These are phyloP conservation scores for Thymelicus acteon DNA, from an alignment of 2,888 invertebrate genomes.

Conservation along the genomic window DNA sequence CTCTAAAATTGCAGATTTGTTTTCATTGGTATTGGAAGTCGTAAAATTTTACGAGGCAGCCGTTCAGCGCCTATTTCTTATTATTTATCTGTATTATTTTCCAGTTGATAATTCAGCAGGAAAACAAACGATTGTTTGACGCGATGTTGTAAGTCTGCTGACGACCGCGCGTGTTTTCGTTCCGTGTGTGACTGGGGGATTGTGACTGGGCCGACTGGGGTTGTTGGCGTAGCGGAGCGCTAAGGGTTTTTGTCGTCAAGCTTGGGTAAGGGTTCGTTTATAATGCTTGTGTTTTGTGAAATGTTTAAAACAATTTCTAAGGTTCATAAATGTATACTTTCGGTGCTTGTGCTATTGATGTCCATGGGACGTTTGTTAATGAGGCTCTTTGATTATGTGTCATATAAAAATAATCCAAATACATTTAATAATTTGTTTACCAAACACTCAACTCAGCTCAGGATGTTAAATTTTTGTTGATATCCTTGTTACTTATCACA, in stretches of 20 bases:
- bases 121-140: slow-evolving; percentile 6
- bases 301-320: no score
- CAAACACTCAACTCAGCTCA: no score
- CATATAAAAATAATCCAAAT: no score
- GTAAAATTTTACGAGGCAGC: slow-evolving; percentile 8
- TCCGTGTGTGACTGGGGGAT: slow-evolving; percentile 61
- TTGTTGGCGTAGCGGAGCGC: slow-evolving; percentile 45
- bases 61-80: neutral
- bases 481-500: no score
- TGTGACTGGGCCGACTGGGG: slow-evolving; percentile 57
- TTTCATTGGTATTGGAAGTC: slow-evolving; percentile 11
- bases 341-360: no score
- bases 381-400: no score
- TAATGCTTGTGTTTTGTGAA: slow-evolving; percentile 45
- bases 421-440: no score
- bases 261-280: slow-evolving; percentile 54
- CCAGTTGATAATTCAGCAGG: neutral
- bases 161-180: slow-evolving; percentile 56
- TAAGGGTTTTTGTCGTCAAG: slow-evolving; percentile 64
- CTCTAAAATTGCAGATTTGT: slow-evolving; percentile 30
- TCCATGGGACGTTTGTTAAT: no score
- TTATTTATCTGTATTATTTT: neutral
- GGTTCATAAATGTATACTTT: no score
- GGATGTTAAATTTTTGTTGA: no score
- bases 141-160: slow-evolving; percentile 33